These are phyloP conservation scores for Drosophila parabipectinata DNA, from an alignment of 1,140 invertebrate genomes.

Conservation along the genomic window DNA sequence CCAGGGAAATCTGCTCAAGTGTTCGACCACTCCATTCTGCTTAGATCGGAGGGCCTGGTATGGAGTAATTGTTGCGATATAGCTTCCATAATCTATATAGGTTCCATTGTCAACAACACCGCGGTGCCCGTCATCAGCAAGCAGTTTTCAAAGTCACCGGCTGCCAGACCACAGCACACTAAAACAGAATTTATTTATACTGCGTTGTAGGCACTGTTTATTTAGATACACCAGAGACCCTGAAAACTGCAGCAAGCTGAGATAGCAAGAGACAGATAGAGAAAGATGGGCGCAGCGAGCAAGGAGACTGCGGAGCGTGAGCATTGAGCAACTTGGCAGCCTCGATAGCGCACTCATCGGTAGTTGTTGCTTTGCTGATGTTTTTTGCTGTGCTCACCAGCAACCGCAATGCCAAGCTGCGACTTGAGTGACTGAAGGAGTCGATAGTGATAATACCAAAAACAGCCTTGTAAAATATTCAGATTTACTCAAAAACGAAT, in stretches of 20 bases:
- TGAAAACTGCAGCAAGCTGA: slow-evolving; percentile 53
- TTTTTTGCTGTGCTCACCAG: slow-evolving; percentile 38
- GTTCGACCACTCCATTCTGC: slow-evolving; percentile 16
- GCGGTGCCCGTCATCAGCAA: slow-evolving; percentile 11
- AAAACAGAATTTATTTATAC: slow-evolving; percentile 40
- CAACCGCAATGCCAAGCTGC: slow-evolving; percentile 70
- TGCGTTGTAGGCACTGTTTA: slow-evolving; percentile 45
- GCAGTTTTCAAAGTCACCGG: slow-evolving; percentile 32
- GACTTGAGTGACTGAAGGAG: slow-evolving; percentile 69
- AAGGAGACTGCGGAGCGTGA: slow-evolving; percentile 37
- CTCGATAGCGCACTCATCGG: slow-evolving; percentile 59
- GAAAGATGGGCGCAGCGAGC: slow-evolving; percentile 11
- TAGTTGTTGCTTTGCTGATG: slow-evolving; percentile 14
- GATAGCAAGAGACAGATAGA: slow-evolving; percentile 17
- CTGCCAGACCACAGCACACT: slow-evolving; percentile 36
- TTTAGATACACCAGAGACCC: slow-evolving; percentile 73
- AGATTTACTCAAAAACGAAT: too few relatives aligned
- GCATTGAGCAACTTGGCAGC: slow-evolving; percentile 67
- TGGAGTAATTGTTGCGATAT: slow-evolving; percentile 30
- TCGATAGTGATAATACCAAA: slow-evolving; percentile 29
- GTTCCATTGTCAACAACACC: slow-evolving; percentile 34
- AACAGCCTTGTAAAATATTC: slow-evolving; percentile 8
- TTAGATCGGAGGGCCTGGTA: slow-evolving; percentile 12
- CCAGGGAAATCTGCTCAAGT: slow-evolving; percentile 27
- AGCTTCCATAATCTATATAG: slow-evolving; percentile 37